Percentiles rank a stretch among this genome's conserved stretches.
phyloP scores from a whole-genome alignment of 2,888 invertebrate species.

The Drosophila sordidula region DNA sequence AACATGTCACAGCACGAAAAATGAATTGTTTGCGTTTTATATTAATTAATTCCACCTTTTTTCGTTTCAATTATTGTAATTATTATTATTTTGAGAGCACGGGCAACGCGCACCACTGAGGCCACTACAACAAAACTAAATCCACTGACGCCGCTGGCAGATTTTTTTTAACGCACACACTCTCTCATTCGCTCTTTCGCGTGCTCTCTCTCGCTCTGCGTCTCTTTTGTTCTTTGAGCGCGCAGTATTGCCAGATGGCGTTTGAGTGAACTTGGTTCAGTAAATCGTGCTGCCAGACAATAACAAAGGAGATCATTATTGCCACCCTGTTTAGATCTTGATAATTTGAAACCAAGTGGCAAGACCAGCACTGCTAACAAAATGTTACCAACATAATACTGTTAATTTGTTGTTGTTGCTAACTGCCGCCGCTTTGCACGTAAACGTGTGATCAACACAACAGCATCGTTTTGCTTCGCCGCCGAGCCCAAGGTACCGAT shows the following conservation, averaged over 20 bases:
- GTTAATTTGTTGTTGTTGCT: not conserved
- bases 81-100: conserved; percentile 46
- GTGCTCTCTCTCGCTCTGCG: conserved; percentile 26
- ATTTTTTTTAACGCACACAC: conserved; percentile 48
- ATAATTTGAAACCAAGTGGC: conserved; percentile 25
- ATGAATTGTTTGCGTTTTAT: conserved; percentile 35
- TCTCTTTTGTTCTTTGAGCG: conserved; percentile 66
- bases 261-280: conserved; percentile 42
- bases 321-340: conserved; percentile 35
- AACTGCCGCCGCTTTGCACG: not conserved
- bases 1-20: conserved; percentile 51
- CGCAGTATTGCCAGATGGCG: conserved; percentile 33
- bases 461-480: no score
- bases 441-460: not conserved
- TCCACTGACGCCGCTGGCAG: conserved; percentile 83
- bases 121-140: conserved; percentile 68
- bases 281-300: conserved; percentile 45
- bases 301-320: conserved; percentile 49
- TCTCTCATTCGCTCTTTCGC: conserved; percentile 43
- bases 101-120: conserved; percentile 57
- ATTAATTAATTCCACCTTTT: conserved; percentile 43
- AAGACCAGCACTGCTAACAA: not conserved
- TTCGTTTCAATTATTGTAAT: conserved; percentile 44
- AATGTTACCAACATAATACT: conserved; percentile 3
- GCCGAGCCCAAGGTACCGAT: no score